A percentile compares a stretch with the other conserved stretches of the same genome.
Evolutionary conservation across 2,113 vertebrate species (phyloP).

Genomic region (Odobenus rosmarus): DNA sequence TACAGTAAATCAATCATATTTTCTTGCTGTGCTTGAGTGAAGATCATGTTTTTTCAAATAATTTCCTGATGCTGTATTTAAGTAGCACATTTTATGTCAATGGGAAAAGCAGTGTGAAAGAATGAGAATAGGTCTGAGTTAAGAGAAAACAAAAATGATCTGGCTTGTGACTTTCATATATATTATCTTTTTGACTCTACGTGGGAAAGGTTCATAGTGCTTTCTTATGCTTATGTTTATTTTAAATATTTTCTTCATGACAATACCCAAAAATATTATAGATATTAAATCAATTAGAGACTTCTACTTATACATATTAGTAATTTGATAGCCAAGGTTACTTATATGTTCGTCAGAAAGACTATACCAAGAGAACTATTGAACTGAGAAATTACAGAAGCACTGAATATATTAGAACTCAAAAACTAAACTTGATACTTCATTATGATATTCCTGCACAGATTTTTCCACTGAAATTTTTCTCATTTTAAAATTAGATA

Average conservation of each 20-base stretch:
- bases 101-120: conserved; percentile 37
- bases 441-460: background rate
- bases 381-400: background rate
- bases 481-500: background rate
- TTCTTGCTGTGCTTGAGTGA: conserved; percentile 68
- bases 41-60: conserved; percentile 74
- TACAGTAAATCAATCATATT: conserved; percentile 75
- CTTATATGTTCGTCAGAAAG: background rate
- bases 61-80: conserved; percentile 72
- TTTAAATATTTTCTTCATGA: conserved; percentile 13
- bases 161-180: conserved; percentile 45
- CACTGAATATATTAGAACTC: background rate
- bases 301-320: background rate
- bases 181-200: conserved; percentile 22
- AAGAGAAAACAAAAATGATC: conserved; percentile 34
- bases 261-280: background rate
- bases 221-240: background rate
- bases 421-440: background rate
- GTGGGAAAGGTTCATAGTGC: background rate
- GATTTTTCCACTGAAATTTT: background rate
- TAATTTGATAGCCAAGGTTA: background rate
- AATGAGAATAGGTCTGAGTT: background rate
- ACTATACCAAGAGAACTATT: background rate
- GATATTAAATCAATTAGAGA: background rate
- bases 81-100: conserved; percentile 58